phyloP scores from a whole-genome alignment of 2,888 invertebrate species.

The Leucozona laternaria region DNA sequence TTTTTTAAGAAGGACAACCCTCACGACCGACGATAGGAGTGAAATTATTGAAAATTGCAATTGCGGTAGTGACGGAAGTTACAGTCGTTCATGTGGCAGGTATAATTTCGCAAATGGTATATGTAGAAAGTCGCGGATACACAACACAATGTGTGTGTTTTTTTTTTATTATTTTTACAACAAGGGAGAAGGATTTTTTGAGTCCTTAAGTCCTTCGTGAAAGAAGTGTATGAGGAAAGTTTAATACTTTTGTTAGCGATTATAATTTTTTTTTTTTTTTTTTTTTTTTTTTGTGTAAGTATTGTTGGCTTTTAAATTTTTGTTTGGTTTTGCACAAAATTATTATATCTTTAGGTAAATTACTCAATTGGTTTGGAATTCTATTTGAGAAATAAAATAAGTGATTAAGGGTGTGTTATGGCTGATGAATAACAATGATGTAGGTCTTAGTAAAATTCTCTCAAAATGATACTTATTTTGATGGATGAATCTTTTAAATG shows the following conservation, averaged over 20 bases:
- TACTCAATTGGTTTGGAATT: slow-evolving; percentile 54
- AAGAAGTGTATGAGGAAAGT: slow-evolving; percentile 31
- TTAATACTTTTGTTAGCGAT: slow-evolving; percentile 60
- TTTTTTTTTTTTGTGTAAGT: not conserved
- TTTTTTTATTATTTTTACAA: not conserved
- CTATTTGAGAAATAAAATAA: slow-evolving; percentile 5
- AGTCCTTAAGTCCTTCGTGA: slow-evolving; percentile 48
- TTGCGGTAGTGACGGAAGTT: slow-evolving; percentile 69
- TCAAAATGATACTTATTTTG: not conserved
- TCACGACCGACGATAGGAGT: slow-evolving; percentile 21
- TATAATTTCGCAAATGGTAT: slow-evolving; percentile 73
- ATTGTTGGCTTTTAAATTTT: slow-evolving; percentile 57
- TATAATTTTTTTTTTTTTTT: slow-evolving; percentile 28
- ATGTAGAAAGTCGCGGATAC: slow-evolving; percentile 56
- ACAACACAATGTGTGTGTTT: slow-evolving; percentile 21
- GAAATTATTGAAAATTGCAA: slow-evolving; percentile 75
- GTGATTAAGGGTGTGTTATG: slow-evolving; percentile 5
- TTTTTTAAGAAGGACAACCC: slow-evolving; percentile 20
- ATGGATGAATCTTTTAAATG: no score
- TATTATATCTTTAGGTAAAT: slow-evolving; percentile 58
- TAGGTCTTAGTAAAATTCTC: not conserved
- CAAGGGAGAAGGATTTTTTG: slow-evolving; percentile 15
- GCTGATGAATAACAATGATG: not conserved
- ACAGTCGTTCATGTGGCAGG: slow-evolving; percentile 72
- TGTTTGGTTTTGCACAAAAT: slow-evolving; percentile 35